Evolutionary conservation across 2,113 vertebrate genomes (phyloP), one percentile per base, ranked within the genome.

Genomic region (Passer domesticus): DNA sequence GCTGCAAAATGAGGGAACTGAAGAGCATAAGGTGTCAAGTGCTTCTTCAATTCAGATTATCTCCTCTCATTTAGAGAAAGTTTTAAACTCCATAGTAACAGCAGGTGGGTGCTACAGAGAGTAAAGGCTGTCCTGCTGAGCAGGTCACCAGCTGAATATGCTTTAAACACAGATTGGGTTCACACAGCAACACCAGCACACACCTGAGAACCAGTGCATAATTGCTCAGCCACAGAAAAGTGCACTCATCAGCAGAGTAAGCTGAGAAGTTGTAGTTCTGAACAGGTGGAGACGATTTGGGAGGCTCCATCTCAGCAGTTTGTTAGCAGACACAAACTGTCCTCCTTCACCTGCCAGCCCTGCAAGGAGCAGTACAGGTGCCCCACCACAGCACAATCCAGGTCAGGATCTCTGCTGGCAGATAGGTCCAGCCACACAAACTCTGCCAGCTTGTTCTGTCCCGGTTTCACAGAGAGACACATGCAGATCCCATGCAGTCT

Each of bases 201-300:
- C 30, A 41, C 8, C 52, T 80, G 50, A 83, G 37, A 21, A 11
- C 33, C 5, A 2, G 3, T 3, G 3, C 7, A 12, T 0, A 1
- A 20, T 13, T 55, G 21, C 83, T 66, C 63, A 74, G 37, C 20
- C 50, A 22, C 35, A 8, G 9, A 6, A 22, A 55, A 64, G 31
- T 2, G 8, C 9, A 5, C 8, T 22, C 13, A 35, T 6, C 3
- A 21, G 11, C 30, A 9, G 14, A 41, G 9, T 11, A 25, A 83
- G 13, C 18, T 55, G 53, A 90, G 37, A 56, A 84, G 47, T 2
- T 16, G 6, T 47, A 23, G 13, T 53, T 88, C 62, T 86, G 18
- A 33, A 9, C 23, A 63, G 19, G 5, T 27, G 12, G 43, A 86
- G 35, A 18, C 0, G 1, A 17, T 37, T 35, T 49, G 37, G 20